These are phyloP conservation scores for Elephantulus edwardii DNA, from an alignment of 2,113 vertebrate species.

Conservation along the genomic window DNA sequence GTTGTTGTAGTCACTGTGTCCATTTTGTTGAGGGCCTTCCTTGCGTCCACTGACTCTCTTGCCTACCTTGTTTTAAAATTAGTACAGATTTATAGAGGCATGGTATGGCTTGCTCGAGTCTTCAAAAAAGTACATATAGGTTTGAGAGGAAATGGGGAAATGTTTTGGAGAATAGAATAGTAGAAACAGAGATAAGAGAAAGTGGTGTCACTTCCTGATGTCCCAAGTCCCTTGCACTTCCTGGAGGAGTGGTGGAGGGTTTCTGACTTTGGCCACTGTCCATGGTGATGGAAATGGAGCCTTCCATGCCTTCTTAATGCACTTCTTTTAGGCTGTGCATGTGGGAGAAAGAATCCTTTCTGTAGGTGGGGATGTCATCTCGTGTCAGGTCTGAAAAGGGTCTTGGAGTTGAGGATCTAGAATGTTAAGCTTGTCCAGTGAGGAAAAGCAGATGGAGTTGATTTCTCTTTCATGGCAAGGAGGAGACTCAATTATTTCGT, in stretches of 20 bases:
- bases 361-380: neutral
- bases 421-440: neutral
- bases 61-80: no score
- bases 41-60: no score
- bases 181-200: neutral
- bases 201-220: neutral
- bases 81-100: neutral
- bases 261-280: neutral
- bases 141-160: neutral
- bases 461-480: slow-evolving; percentile 20
- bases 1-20: no score
- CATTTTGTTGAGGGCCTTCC: no score
- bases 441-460: slow-evolving; percentile 34
- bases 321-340: neutral
- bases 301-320: neutral
- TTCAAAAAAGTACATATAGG: neutral
- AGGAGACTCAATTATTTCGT: neutral
- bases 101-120: neutral
- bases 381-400: neutral
- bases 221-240: neutral
- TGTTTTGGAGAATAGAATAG: neutral
- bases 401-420: neutral
- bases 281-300: neutral
- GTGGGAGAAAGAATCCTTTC: neutral
- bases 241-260: neutral